Conservation (phyloP, 2,888 invertebrate genomes). For the Drosophila subsilvestris region DNA sequence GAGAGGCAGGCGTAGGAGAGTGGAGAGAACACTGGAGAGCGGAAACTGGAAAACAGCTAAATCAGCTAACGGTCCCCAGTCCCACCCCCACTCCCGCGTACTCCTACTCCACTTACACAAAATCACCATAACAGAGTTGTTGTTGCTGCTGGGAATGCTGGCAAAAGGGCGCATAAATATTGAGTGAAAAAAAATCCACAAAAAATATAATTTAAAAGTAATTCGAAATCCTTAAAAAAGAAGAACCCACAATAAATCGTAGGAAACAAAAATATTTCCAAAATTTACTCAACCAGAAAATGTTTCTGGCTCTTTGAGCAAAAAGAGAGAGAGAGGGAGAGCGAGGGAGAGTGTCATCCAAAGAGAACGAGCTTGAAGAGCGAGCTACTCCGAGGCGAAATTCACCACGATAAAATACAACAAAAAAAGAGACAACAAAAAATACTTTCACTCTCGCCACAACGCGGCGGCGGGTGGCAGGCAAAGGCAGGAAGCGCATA, state of each 20-base stretch:
- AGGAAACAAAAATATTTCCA: conserved; percentile 26
- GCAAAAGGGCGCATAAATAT: background rate
- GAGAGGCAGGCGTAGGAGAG: conserved; percentile 18
- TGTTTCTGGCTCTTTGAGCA: conserved; percentile 43
- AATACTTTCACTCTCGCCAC: conserved; percentile 75
- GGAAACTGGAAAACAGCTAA: conserved; percentile 15
- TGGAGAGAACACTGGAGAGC: conserved; percentile 13
- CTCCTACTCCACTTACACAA: background rate
- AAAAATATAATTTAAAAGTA: background rate
- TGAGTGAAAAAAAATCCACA: background rate
- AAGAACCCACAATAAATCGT: background rate
- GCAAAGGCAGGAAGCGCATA: conserved; percentile 74
- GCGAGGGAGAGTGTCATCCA: conserved; percentile 4
- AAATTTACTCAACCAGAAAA: conserved; percentile 45
- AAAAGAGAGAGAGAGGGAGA: conserved; percentile 21
- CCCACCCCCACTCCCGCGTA: background rate
- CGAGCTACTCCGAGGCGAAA: conserved; percentile 33
- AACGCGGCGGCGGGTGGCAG: conserved; percentile 72
- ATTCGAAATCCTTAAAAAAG: background rate
- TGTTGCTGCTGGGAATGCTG: background rate
- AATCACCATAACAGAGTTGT: background rate
- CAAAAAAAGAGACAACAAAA: conserved; percentile 25
- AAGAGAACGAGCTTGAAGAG: conserved; percentile 25
- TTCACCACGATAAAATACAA: conserved; percentile 58
- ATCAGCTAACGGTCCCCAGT: background rate